These are phyloP conservation scores for Aythya baeri DNA, from an alignment of 2,113 vertebrate genomes.

Conservation along the genomic window DNA sequence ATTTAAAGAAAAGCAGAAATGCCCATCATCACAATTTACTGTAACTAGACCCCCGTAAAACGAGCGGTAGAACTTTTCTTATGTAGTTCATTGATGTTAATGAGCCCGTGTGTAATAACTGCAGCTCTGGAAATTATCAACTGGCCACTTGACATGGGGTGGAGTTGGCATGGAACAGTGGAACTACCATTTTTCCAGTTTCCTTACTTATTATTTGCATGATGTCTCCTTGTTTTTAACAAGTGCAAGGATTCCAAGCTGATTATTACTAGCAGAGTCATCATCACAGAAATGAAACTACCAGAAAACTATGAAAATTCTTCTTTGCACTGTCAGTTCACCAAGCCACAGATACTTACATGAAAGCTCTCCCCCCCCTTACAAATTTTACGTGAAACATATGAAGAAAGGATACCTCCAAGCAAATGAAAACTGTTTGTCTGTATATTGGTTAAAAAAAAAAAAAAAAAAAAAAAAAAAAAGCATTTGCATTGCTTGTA, in stretches of 20 bases:
- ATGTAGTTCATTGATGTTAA: background rate
- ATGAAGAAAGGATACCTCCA: background rate
- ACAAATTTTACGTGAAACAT: background rate
- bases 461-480: background rate
- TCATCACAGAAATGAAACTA: background rate
- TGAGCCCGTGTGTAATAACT: background rate
- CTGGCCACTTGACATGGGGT: background rate
- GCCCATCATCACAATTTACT: background rate
- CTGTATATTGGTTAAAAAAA: background rate
- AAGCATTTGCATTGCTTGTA: background rate
- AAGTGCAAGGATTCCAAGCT: background rate
- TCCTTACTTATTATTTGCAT: background rate
- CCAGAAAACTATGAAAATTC: background rate
- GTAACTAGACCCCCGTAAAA: background rate
- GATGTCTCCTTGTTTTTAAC: background rate
- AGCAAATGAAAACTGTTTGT: background rate
- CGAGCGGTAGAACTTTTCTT: background rate
- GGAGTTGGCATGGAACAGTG: background rate
- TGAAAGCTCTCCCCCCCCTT: background rate
- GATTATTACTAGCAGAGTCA: background rate
- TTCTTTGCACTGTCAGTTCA: background rate
- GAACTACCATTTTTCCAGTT: background rate
- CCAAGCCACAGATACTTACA: background rate
- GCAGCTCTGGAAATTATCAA: background rate
- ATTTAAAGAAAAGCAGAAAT: background rate